phyloP scores from a whole-genome alignment of 2,888 invertebrate genomes.

The Drosophila meridiana region DNA sequence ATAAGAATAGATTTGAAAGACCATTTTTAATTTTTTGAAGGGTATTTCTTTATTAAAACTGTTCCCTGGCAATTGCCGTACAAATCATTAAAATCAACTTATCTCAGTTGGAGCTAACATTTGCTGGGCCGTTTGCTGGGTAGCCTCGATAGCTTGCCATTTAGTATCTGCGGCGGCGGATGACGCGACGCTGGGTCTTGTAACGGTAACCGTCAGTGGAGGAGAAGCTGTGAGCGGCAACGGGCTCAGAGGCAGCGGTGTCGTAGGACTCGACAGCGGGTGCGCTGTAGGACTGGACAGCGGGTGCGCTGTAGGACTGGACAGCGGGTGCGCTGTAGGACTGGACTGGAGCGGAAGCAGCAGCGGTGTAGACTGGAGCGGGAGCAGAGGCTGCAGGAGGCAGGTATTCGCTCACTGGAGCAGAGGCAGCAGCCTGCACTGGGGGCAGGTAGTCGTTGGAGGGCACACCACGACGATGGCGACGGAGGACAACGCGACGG shows the following conservation, averaged over 20 bases:
- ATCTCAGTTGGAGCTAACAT: conserved; percentile 24
- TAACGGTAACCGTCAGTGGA: conserved; percentile 83
- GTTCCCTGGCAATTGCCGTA: conserved; percentile 57
- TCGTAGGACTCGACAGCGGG: conserved; percentile 36
- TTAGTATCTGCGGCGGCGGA: conserved; percentile 77
- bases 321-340: conserved; percentile 21
- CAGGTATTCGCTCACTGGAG: conserved; percentile 66
- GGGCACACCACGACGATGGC: conserved; percentile 81
- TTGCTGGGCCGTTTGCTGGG: conserved; percentile 24
- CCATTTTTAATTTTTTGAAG: conserved; percentile 20
- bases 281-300: conserved; percentile 31
- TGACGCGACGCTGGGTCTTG: conserved; percentile 80
- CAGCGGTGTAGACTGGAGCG: conserved; percentile 51
- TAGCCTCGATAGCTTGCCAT: conserved; percentile 48
- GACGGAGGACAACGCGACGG: conserved; percentile 68
- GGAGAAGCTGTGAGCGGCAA: conserved; percentile 78
- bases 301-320: conserved; percentile 31
- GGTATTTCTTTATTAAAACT: conserved; percentile 49
- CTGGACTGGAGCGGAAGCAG: conserved; percentile 49
- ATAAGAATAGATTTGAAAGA: background rate
- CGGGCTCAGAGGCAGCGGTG: conserved; percentile 53
- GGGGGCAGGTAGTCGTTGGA: conserved; percentile 81
- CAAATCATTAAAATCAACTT: conserved; percentile 35
- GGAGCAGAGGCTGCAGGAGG: conserved; percentile 64
- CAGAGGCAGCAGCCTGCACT: conserved; percentile 63